Percentiles rank a stretch among this genome's conserved stretches.
Evolutionary conservation across 2,113 vertebrate species (phyloP).

Genomic region (Centropristis striata): DNA sequence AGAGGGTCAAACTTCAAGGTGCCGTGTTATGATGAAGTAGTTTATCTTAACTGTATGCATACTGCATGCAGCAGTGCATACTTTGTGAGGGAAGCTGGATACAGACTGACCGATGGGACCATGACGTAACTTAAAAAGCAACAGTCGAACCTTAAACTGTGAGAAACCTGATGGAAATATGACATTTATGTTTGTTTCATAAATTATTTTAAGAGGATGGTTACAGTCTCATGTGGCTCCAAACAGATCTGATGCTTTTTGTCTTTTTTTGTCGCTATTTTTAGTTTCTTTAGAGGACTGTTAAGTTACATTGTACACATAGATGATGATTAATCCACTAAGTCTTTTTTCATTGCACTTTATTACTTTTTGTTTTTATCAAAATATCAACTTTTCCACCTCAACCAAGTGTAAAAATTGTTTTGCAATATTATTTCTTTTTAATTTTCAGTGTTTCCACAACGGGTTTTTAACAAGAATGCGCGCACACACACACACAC

Average conservation of each 20-base stretch:
- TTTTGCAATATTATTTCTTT: no score
- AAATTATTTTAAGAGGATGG: background rate
- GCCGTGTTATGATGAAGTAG: no score
- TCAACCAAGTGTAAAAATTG: background rate
- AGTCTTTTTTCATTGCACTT: background rate
- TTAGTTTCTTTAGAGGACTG: background rate
- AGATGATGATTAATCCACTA: background rate
- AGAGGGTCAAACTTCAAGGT: no score
- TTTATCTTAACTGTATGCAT: no score
- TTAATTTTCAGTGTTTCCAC: no score
- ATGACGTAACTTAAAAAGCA: constrained; percentile 4
- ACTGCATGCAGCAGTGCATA: no score
- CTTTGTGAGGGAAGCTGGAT: no score
- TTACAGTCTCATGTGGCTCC: background rate
- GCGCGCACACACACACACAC: background rate
- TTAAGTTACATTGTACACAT: background rate
- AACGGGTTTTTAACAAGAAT: background rate
- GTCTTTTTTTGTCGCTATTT: background rate
- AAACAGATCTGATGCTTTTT: background rate
- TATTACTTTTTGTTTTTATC: background rate
- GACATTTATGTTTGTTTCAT: background rate
- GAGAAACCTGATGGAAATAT: background rate
- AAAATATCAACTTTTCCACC: background rate
- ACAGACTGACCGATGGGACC: no score
- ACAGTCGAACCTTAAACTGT: background rate